A percentile compares a stretch with the other conserved stretches of the same genome.
Evolutionary conservation across 2,113 vertebrate genomes (phyloP).

Genomic region (Chiloscyllium plagiosum): DNA sequence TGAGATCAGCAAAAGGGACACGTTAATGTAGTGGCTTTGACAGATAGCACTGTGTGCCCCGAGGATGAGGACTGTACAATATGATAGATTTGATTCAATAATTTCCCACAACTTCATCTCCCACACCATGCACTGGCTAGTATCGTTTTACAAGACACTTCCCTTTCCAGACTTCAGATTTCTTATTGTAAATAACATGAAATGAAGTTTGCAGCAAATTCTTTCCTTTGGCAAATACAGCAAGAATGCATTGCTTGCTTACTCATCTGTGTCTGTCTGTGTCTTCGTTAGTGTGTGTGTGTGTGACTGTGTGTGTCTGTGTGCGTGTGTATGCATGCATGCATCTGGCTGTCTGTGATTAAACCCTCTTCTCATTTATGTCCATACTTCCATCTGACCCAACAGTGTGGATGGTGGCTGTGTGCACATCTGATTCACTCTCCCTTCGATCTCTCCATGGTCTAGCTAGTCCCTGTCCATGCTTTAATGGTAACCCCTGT

Average conservation of each 20-base stretch:
- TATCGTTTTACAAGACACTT: neutral
- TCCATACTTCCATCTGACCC: neutral
- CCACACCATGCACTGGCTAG: neutral
- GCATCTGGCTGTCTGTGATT: neutral
- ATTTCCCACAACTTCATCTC: conserved; percentile 8
- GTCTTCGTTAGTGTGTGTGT: too few relatives aligned
- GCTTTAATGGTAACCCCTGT: neutral
- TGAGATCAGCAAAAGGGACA: neutral
- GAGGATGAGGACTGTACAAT: neutral
- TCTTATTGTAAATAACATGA: conserved; percentile 20
- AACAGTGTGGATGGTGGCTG: neutral
- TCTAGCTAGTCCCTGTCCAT: neutral
- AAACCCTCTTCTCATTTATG: neutral
- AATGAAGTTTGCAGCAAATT: neutral
- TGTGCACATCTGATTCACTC: neutral
- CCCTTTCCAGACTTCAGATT: neutral
- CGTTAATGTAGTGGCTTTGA: neutral
- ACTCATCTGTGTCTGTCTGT: neutral
- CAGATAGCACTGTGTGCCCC: neutral
- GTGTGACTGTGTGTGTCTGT: neutral
- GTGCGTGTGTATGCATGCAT: too few relatives aligned
- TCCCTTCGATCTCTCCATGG: neutral
- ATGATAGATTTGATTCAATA: conserved; percentile 34
- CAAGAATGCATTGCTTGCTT: neutral
- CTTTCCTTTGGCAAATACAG: neutral